A percentile compares a stretch with the other conserved stretches of the same genome.
These are phyloP conservation scores for Girardinichthys multiradiatus DNA, from an alignment of 2,113 vertebrate species.

Conservation along the genomic window DNA sequence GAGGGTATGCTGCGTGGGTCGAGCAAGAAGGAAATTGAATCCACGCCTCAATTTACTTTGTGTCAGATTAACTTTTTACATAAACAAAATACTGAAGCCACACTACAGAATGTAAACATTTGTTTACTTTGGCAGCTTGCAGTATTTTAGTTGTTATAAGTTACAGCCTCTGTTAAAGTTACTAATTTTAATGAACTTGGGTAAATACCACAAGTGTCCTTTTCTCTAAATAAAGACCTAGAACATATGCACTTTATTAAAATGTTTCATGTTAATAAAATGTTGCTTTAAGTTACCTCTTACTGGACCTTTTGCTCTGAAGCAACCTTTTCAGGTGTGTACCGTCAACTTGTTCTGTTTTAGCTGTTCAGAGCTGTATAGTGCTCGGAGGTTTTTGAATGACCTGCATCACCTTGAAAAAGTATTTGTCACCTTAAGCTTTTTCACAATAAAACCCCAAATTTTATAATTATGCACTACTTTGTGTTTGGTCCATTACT, in stretches of 20 bases:
- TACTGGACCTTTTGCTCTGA: neutral
- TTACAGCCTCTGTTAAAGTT: neutral
- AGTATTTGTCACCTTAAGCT: neutral
- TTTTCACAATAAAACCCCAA: too few species aligned
- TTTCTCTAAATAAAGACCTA: neutral
- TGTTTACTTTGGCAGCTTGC: neutral
- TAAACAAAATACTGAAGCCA: neutral
- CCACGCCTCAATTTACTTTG: neutral
- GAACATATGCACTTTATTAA: neutral
- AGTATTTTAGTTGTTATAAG: neutral
- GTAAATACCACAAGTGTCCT: neutral
- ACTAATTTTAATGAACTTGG: neutral
- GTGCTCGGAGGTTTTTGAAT: neutral
- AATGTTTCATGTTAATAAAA: neutral
- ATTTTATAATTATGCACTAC: too few species aligned
- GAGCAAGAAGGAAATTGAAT: constrained; percentile 53
- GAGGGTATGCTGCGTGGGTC: constrained; percentile 76
- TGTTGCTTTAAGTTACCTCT: neutral
- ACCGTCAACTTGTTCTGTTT: neutral
- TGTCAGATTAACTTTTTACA: neutral
- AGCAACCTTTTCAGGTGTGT: neutral
- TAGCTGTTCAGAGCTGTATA: neutral
- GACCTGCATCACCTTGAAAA: neutral
- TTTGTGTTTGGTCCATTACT: too few species aligned
- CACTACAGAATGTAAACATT: neutral